phyloP scores from a whole-genome alignment of 2,113 vertebrate species.

The Sisor rabdophorus region DNA sequence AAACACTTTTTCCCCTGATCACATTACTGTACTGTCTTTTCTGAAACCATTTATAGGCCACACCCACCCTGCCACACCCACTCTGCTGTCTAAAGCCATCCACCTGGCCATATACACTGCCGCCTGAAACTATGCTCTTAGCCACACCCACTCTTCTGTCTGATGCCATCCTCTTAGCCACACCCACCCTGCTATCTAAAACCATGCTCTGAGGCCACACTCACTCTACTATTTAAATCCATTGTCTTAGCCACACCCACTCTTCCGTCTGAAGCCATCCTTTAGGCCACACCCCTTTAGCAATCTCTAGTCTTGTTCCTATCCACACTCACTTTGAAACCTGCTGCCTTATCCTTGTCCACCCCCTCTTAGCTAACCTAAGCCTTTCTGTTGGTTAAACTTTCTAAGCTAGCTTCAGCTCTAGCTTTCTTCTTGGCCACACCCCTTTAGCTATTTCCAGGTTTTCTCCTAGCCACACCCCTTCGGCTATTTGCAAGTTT shows the following conservation, averaged over 20 bases:
- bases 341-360: too few species aligned
- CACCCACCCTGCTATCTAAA: too few species aligned
- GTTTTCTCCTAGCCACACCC: not conserved
- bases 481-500: not conserved
- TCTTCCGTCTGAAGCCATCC: not conserved
- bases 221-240: not conserved
- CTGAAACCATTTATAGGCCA: not conserved
- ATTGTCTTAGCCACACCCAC: not conserved
- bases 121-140: not conserved
- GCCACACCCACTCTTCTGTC: not conserved
- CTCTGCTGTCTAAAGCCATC: too few species aligned
- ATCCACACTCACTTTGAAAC: too few species aligned
- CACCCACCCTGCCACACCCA: too few species aligned
- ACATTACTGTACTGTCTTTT: not conserved
- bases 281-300: not conserved
- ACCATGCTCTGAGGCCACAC: not conserved
- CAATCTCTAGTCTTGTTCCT: not conserved
- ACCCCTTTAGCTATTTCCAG: not conserved
- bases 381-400: too few species aligned
- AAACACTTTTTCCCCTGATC: not conserved
- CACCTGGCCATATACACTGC: too few species aligned
- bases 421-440: not conserved
- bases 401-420: too few species aligned
- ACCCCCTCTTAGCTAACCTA: too few species aligned
- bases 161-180: not conserved